These are phyloP conservation scores for Thereuonema tuberculata DNA, from an alignment of 1,140 invertebrate species.

Conservation along the genomic window DNA sequence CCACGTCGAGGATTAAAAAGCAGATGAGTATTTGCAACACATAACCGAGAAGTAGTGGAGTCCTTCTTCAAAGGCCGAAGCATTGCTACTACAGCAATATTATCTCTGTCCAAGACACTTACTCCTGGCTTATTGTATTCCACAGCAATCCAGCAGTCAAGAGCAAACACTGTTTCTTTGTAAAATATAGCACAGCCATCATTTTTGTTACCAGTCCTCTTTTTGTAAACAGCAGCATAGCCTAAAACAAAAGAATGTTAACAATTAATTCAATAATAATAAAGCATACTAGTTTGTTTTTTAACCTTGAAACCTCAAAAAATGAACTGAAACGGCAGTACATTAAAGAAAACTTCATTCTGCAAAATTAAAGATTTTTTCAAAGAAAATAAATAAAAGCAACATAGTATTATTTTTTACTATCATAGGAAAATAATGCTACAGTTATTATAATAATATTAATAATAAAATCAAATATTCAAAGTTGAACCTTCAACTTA, in stretches of 20 bases:
- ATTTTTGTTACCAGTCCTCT: slow-evolving; percentile 48
- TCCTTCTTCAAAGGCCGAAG: slow-evolving; percentile 33
- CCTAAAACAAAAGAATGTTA: slow-evolving; percentile 27
- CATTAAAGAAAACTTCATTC: neutral
- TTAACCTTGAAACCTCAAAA: neutral
- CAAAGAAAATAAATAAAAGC: neutral
- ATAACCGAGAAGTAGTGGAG: slow-evolving; percentile 29
- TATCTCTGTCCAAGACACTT: slow-evolving; percentile 60
- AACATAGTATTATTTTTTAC: neutral
- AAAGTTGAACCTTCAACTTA: no score
- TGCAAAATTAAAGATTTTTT: neutral
- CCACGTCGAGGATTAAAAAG: slow-evolving; percentile 76
- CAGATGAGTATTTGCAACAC: slow-evolving; percentile 84
- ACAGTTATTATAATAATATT: no score
- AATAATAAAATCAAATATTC: no score
- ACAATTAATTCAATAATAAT: no score
- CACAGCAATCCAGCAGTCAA: slow-evolving; percentile 45
- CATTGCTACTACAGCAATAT: slow-evolving; percentile 68
- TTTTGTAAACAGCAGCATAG: slow-evolving; percentile 53
- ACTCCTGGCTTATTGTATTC: slow-evolving; percentile 40
- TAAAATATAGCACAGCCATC: slow-evolving; percentile 81
- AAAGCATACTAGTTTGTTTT: neutral
- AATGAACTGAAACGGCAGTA: neutral
- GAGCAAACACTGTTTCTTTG: slow-evolving; percentile 43
- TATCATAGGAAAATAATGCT: neutral